Conservation (phyloP, 2,888 invertebrate genomes). For the Apamea sordens region DNA sequence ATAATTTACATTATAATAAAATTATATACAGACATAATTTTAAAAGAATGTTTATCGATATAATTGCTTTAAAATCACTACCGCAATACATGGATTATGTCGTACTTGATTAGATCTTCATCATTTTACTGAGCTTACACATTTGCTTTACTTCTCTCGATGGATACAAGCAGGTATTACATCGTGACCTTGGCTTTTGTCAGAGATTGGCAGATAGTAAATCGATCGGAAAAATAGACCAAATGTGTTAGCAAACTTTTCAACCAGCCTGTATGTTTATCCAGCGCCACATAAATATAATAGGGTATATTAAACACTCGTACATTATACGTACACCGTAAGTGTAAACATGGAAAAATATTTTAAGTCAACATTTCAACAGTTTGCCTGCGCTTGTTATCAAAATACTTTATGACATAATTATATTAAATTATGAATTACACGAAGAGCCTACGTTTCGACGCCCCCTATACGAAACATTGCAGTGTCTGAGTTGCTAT, state of each 20-base stretch:
- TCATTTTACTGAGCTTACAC: constrained; percentile 28
- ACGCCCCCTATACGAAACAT: constrained; percentile 19
- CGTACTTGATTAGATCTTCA: constrained; percentile 35
- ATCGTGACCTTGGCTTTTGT: not conserved
- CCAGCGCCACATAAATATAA: constrained; percentile 45
- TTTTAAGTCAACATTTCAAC: constrained; percentile 46
- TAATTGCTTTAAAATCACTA: constrained; percentile 70
- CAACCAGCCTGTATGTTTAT: constrained; percentile 38
- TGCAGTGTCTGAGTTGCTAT: constrained; percentile 22
- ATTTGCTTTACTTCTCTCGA: constrained; percentile 22
- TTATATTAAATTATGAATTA: constrained; percentile 33
- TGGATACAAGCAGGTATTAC: not conserved
- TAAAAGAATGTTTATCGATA: constrained; percentile 85
- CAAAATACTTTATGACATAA: constrained; percentile 48
- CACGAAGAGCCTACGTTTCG: constrained; percentile 29
- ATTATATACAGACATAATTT: constrained; percentile 85
- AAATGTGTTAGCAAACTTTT: constrained; percentile 25
- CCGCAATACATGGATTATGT: constrained; percentile 43
- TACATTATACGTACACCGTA: constrained; percentile 42
- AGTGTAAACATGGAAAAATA: constrained; percentile 59
- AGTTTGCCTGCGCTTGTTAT: constrained; percentile 46
- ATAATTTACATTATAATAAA: constrained; percentile 86
- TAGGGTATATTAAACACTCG: constrained; percentile 33
- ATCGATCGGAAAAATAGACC: constrained; percentile 13
- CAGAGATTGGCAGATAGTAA: not conserved